Evolutionary conservation across 53 echinoderm and acorn worm genomes (phyloP).

Genomic region (Patiria pectinifera): DNA sequence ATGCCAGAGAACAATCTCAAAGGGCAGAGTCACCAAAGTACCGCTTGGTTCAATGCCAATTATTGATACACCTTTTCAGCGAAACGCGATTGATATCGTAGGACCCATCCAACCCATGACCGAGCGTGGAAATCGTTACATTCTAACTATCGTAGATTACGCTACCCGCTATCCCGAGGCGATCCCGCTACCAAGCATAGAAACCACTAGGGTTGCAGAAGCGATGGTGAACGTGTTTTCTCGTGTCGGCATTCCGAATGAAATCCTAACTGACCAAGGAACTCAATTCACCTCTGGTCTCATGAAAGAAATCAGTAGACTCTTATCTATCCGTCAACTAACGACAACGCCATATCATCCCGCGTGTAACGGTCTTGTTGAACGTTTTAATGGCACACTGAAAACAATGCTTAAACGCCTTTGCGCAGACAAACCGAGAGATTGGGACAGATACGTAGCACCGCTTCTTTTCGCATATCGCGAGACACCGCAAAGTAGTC

Average conservation of each 20-base stretch:
- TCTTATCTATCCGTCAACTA: conserved; percentile 49
- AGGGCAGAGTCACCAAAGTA: conserved; percentile 71
- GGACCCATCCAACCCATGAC: conserved; percentile 65
- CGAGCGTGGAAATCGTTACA: conserved; percentile 33
- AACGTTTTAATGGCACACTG: conserved; percentile 63
- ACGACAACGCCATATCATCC: conserved; percentile 66
- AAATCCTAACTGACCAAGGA: conserved; percentile 69
- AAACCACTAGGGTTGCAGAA: conserved; percentile 53
- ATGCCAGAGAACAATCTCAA: conserved; percentile 58
- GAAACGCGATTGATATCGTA: conserved; percentile 65
- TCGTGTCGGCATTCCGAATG: conserved; percentile 59
- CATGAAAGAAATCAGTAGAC: conserved; percentile 69
- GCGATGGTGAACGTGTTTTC: conserved; percentile 52
- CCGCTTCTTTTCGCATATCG: conserved; percentile 59
- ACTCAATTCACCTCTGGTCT: conserved; percentile 62
- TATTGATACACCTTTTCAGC: conserved; percentile 63
- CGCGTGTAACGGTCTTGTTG: conserved; percentile 60
- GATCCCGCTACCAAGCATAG: conserved; percentile 32
- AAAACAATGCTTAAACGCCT: conserved; percentile 70
- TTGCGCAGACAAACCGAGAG: conserved; percentile 62
- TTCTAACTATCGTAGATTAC: conserved; percentile 42
- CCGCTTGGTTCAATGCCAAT: conserved; percentile 66
- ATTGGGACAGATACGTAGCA: conserved; percentile 68
- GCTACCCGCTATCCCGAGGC: conserved; percentile 62
- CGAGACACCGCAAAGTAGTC: conserved; percentile 55